phyloP scores from a whole-genome alignment of 2,888 invertebrate genomes.

The Pterobdella sp. region DNA sequence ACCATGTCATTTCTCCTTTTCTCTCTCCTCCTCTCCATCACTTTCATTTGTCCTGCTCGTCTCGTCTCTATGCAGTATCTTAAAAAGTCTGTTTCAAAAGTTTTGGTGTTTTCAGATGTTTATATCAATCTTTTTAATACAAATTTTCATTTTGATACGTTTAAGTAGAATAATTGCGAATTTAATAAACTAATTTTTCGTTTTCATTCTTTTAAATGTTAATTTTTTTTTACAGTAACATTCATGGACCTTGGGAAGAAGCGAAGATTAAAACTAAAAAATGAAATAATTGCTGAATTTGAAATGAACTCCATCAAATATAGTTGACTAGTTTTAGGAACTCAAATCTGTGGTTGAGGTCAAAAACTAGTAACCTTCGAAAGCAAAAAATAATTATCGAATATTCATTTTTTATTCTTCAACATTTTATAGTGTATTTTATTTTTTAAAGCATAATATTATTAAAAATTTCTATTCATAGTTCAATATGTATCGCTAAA shows the following conservation, averaged over 20 bases:
- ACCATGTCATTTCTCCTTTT: slow-evolving; percentile 44
- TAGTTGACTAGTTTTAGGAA: too few species aligned
- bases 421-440: too few species aligned
- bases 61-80: slow-evolving; percentile 50
- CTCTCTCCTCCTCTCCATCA: slow-evolving; percentile 47
- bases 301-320: too few species aligned
- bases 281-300: too few species aligned
- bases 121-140: not conserved
- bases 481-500: too few species aligned
- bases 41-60: slow-evolving; percentile 51
- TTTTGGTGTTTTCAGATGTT: not conserved
- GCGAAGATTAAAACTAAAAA: slow-evolving; percentile 54
- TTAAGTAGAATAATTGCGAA: slow-evolving; percentile 6
- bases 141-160: not conserved
- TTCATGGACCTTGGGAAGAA: slow-evolving; percentile 96
- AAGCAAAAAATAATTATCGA: too few species aligned
- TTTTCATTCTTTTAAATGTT: slow-evolving; percentile 13
- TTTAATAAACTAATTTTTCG: not conserved
- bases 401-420: too few species aligned
- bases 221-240: slow-evolving; percentile 59
- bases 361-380: too few species aligned
- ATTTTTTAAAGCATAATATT: too few species aligned
- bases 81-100: slow-evolving; percentile 50
- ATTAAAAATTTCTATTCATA: too few species aligned
- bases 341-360: too few species aligned